phyloP scores from a whole-genome alignment of 1,140 invertebrate species.

The Megathymus violae region DNA sequence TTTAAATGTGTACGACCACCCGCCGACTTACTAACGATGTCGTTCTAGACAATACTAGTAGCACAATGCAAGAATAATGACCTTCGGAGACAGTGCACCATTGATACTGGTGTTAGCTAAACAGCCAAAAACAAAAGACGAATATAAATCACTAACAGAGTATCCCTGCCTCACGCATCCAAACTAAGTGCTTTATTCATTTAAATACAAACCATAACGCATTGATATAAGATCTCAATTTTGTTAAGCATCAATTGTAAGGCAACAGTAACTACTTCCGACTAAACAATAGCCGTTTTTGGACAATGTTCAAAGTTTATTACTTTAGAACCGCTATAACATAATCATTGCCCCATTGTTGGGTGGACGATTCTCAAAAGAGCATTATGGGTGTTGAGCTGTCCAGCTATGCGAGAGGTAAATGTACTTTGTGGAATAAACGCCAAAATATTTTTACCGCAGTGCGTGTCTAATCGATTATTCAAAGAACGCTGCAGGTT shows the following conservation, averaged over 20 bases:
- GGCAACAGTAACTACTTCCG: constrained; percentile 56
- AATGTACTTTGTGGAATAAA: constrained; percentile 50
- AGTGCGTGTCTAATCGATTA: constrained; percentile 66
- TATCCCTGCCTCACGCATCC: constrained; percentile 60
- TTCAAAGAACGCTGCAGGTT: constrained; percentile 48
- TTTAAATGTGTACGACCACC: constrained; percentile 77
- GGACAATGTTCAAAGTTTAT: constrained; percentile 67
- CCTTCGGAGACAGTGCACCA: constrained; percentile 66
- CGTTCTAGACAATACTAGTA: constrained; percentile 74
- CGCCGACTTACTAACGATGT: constrained; percentile 79
- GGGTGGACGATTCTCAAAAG: constrained; percentile 65
- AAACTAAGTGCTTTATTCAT: constrained; percentile 43
- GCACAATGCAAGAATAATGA: constrained; percentile 80
- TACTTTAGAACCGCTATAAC: constrained; percentile 72
- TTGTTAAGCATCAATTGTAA: constrained; percentile 35
- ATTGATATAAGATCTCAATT: constrained; percentile 7
- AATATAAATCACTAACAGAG: constrained; percentile 75
- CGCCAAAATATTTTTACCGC: constrained; percentile 79
- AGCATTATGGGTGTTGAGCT: constrained; percentile 64
- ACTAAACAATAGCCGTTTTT: constrained; percentile 72
- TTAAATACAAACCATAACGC: constrained; percentile 6
- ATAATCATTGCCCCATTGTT: constrained; percentile 78
- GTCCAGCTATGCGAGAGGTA: constrained; percentile 48
- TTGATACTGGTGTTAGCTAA: constrained; percentile 75
- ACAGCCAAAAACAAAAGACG: constrained; percentile 79